Evolutionary conservation across 2,797 vertebrate species (phyloP).

Genomic region (Tachyglossus aculeatus): DNA sequence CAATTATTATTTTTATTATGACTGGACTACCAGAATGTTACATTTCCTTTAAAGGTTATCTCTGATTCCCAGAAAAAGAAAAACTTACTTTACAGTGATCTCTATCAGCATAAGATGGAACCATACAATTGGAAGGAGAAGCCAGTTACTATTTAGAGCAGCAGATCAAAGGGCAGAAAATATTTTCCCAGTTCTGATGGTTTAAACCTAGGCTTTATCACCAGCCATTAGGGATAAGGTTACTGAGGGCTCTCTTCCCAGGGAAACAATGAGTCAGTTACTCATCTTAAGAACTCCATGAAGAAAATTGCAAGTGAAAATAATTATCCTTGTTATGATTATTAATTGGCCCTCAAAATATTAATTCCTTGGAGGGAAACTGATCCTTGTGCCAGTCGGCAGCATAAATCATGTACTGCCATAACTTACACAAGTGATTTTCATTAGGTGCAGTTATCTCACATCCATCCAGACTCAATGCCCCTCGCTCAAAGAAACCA

Average conservation of each 20-base stretch:
- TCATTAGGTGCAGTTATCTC: slow-evolving; percentile 47
- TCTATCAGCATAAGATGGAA: too few species aligned
- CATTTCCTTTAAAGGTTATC: too few species aligned
- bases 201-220: too few species aligned
- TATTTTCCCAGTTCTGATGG: too few species aligned
- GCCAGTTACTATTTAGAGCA: neutral
- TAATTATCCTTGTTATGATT: slow-evolving; percentile 36
- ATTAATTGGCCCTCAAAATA: slow-evolving; percentile 49
- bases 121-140: neutral
- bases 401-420: slow-evolving; percentile 53
- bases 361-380: slow-evolving; percentile 38
- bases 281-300: slow-evolving; percentile 37
- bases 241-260: slow-evolving; percentile 14
- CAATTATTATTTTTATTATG: too few species aligned
- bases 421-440: slow-evolving; percentile 23
- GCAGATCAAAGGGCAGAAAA: too few species aligned
- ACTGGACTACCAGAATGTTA: too few species aligned
- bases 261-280: slow-evolving; percentile 37
- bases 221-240: neutral
- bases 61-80: too few species aligned
- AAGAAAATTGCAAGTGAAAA: slow-evolving; percentile 39
- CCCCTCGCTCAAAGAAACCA: slow-evolving; percentile 45
- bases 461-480: neutral
- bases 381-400: slow-evolving; percentile 7
- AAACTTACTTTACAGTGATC: too few species aligned